phyloP scores from a whole-genome alignment of 2,113 vertebrate species.

The Donacobius atricapilla region DNA sequence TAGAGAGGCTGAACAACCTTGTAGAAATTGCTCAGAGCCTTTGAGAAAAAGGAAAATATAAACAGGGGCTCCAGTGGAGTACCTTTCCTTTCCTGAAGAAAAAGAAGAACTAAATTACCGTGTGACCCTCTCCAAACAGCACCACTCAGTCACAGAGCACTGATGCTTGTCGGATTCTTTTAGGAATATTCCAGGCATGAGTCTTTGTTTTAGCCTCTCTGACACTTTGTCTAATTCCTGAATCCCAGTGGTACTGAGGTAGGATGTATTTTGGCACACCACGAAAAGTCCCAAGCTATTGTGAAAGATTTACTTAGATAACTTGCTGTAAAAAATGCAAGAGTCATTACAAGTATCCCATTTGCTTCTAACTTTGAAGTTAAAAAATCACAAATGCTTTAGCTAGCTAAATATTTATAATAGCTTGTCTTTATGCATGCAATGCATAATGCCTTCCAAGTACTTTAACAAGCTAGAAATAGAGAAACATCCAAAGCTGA shows the following conservation, averaged over 20 bases:
- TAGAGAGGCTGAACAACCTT: not conserved
- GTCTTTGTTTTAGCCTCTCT: not conserved
- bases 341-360: not conserved
- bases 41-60: not conserved
- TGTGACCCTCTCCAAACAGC: not conserved
- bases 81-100: not conserved
- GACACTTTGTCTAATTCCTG: not conserved
- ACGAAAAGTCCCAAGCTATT: not conserved
- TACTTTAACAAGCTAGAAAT: slow-evolving; percentile 48
- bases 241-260: not conserved
- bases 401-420: slow-evolving; percentile 61
- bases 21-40: rapidly evolving
- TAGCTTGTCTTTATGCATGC: not conserved
- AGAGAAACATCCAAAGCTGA: slow-evolving; percentile 33
- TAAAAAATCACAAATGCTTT: slow-evolving; percentile 36
- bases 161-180: not conserved
- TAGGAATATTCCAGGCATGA: not conserved
- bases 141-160: not conserved
- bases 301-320: not conserved
- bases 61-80: not conserved
- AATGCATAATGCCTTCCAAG: slow-evolving; percentile 29
- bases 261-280: not conserved
- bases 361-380: slow-evolving; percentile 1
- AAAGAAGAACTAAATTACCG: not conserved
- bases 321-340: not conserved